Base-by-base conservation (phyloP, 2,888 invertebrate species). In the Cetonia aurata region DNA sequence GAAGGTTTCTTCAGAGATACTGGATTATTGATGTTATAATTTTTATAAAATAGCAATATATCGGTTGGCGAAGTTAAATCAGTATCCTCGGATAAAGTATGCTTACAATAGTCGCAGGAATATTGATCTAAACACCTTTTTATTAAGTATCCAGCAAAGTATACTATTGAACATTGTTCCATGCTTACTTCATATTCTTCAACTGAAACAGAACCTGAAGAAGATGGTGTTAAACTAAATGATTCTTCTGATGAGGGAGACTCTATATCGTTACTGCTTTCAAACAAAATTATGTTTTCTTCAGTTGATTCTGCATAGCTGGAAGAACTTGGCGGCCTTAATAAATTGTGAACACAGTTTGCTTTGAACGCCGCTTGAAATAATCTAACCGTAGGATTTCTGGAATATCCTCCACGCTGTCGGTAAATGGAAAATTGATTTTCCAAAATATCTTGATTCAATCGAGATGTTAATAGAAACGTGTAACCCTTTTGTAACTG, bases 121-220 rank as follows among this genome's bases (percentile, higher is more conserved):
- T 6, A 33, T 33, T 33, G 3, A 33, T 33, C 33, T 6, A 6
- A 6, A 6, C 33, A 33, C 6, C 3, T 33, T 6, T 33, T 33
- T 6, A 6, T 6, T 6, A 33, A 33, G 6, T 33, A 77, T 15
- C 77, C 75, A 67, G 75, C 73, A 74, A 75, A 77, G 71, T 76
- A 76, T 48, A 72, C 72, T 41, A 74, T 69, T 4, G 75, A 66
- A 69, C 75, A 74, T 17, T 37, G 44, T 72, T 74, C 75, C 19
- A 75, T 41, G 8, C 69, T 69, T 25, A 60, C n/a, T 15, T 33
- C 25, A 1, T 57, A 9, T 15, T 33, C 33, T 19, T 8, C 2
- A 10, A 10, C 57, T 12, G 15, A 9, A 1, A 15, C 12, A 25
- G 9, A 33, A 15, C 15, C 10, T 10, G 33, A 57, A 12, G 57